A percentile compares a stretch with the other conserved stretches of the same genome.
Conservation (phyloP, 2,113 vertebrate genomes). For the Apeltes quadracus region DNA sequence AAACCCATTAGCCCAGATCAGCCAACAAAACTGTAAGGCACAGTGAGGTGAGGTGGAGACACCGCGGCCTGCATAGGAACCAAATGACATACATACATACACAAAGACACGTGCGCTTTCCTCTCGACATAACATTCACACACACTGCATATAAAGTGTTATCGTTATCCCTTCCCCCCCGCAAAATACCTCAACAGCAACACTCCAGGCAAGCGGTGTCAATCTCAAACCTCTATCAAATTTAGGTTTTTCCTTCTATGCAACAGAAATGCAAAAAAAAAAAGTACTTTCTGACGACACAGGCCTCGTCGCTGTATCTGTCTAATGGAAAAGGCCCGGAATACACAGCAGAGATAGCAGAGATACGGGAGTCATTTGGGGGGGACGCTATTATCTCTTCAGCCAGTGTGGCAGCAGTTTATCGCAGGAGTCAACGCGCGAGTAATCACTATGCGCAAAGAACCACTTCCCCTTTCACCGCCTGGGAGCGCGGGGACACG, state of each 20-base stretch:
- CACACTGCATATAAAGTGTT: no score
- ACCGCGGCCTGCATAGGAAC: no score
- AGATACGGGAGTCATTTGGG: constrained; percentile 43
- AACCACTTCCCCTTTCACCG: constrained; percentile 53
- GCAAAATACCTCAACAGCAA: constrained; percentile 49
- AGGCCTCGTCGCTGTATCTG: background rate
- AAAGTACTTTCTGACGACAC: background rate
- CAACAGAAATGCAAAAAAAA: background rate
- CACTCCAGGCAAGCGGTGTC: constrained; percentile 44
- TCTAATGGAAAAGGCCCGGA: constrained; percentile 1
- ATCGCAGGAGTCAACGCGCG: constrained; percentile 59
- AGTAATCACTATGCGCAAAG: constrained; percentile 43
- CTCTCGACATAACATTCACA: no score
- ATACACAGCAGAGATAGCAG: constrained; percentile 26
- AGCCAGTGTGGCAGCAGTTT: constrained; percentile 46
- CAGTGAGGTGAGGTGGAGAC: no score
- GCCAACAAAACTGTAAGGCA: no score
- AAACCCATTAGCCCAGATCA: no score
- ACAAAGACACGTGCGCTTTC: no score
- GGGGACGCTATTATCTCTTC: constrained; percentile 49
- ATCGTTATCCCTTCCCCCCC: no score
- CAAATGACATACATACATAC: no score
- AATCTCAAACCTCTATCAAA: background rate
- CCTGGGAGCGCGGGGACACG: constrained; percentile 25
- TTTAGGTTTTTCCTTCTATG: no score